Conservation (phyloP, 2,797 vertebrate genomes). For the Chaunax sp. region DNA sequence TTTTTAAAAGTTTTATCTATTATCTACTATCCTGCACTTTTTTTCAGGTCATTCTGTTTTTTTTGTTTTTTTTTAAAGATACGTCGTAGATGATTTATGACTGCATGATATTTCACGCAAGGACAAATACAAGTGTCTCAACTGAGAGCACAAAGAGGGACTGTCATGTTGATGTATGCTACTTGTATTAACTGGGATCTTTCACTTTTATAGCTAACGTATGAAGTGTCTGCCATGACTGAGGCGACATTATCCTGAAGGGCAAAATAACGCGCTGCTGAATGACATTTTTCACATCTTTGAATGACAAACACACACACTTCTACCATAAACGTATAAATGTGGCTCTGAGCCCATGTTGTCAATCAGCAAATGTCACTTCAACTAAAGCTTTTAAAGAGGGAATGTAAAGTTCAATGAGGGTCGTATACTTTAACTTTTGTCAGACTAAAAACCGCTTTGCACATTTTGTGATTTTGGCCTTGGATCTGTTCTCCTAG, state of each 20-base stretch:
- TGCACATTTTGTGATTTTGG: slow-evolving; percentile 22
- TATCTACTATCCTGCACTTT: slow-evolving; percentile 18
- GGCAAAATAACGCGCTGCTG: slow-evolving; percentile 5
- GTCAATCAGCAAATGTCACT: slow-evolving; percentile 56
- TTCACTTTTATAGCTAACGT: slow-evolving; percentile 35
- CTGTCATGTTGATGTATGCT: slow-evolving; percentile 46
- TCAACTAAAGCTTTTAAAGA: slow-evolving; percentile 54
- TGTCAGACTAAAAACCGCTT: not conserved
- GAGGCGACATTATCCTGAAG: slow-evolving; percentile 12
- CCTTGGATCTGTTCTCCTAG: slow-evolving; percentile 9
- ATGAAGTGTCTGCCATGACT: slow-evolving; percentile 1
- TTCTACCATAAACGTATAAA: slow-evolving; percentile 32
- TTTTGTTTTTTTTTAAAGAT: slow-evolving; percentile 7
- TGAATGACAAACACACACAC: not conserved
- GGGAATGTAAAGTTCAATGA: slow-evolving; percentile 36
- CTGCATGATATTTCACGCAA: slow-evolving; percentile 33
- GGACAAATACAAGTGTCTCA: slow-evolving; percentile 28
- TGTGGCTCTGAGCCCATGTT: not conserved
- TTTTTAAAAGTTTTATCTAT: not conserved
- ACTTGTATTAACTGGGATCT: slow-evolving; percentile 32
- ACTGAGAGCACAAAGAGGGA: slow-evolving; percentile 19
- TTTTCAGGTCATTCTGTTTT: not conserved
- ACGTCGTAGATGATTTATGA: slow-evolving; percentile 9
- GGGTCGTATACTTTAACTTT: slow-evolving; percentile 1
- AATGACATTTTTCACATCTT: slow-evolving; percentile 37